Base-by-base conservation (phyloP, 2,113 vertebrate species). In the Nycticorax nycticorax region DNA sequence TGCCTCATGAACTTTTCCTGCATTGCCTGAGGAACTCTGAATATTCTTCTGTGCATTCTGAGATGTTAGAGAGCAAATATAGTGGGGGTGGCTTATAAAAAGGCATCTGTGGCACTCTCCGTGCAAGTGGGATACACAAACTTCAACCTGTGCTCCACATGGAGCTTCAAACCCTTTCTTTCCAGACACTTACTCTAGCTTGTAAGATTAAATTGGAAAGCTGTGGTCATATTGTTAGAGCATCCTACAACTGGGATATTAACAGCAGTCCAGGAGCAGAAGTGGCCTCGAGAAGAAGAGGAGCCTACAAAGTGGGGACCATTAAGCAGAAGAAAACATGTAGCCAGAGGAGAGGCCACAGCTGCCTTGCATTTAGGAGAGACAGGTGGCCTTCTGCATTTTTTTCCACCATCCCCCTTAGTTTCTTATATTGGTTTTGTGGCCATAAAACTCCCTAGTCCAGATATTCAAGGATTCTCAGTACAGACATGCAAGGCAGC, bases 71-170 rank as follows among this genome's bases (percentile, higher is more conserved):
- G 4, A 48, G 17, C 53, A 15, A 26, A 10, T 6, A 3, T 8
- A 41, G 4, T n/a, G 28, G 3, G 6, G 1, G 28, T 43, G 22
- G 39, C 1, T 2, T 19, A 16, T 5, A 35, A 37, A 68, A 26
- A 48, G 28, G 45, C 35, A 30, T 9, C 33, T 6, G 5, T 15
- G 48, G 55, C 73, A 24, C 14, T 16, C 35, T 33, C 32, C 1
- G 0, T n/a, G 26, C 22, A 41, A 63, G 24, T 23, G n/a, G 47
- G 15, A 75, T n/a, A 45, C 0, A 0, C 57, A 23, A 12, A 39
- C 62, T 77, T 66, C 55, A 86, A 57, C 35, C 30, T 24, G 3
- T 12, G 9, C 27, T 48, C 10, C 32, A 20, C 8, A 7, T n/a
- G n/a, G n/a, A n/a, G n/a, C n/a, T n/a, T n/a, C n/a, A n/a, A n/a